Percentiles rank a stretch among this genome's conserved stretches.
phyloP scores from a whole-genome alignment of 2,113 vertebrate species.

The Ochotona princeps region DNA sequence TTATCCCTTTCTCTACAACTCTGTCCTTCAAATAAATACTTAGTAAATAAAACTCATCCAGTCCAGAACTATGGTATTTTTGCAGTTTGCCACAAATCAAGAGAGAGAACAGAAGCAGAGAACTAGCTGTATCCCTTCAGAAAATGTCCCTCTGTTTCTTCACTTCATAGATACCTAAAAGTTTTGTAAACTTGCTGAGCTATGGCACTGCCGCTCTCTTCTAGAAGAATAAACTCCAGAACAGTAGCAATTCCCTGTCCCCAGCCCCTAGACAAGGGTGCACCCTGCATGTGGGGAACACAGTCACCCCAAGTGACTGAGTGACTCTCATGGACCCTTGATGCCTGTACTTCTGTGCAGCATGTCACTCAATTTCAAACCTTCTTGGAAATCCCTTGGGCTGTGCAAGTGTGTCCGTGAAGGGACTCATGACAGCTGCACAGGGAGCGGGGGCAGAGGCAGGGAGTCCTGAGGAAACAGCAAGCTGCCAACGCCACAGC shows the following conservation, averaged over 20 bases:
- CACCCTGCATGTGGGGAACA: background rate
- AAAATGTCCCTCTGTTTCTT: background rate
- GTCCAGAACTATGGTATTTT: background rate
- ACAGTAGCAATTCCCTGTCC: background rate
- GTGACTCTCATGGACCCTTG: background rate
- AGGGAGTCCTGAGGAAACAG: conserved; percentile 30
- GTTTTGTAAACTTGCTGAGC: background rate
- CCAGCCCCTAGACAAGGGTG: conserved; percentile 40
- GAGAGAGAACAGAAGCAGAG: background rate
- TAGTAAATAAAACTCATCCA: too few relatives aligned
- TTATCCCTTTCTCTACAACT: too few relatives aligned
- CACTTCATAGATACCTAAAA: background rate
- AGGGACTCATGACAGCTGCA: conserved; percentile 18
- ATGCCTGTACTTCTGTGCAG: background rate
- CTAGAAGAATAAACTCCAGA: background rate
- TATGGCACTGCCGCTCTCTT: background rate
- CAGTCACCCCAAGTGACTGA: background rate
- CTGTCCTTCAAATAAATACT: background rate
- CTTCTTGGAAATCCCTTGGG: background rate
- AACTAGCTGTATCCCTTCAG: too few relatives aligned
- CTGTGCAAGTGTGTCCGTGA: background rate
- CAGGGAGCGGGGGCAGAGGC: conserved; percentile 25
- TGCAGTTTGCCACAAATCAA: background rate
- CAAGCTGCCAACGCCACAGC: conserved; percentile 32
- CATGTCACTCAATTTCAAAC: conserved; percentile 36